phyloP scores from a whole-genome alignment of 2,113 vertebrate genomes.

The Oncorhynchus mykiss region DNA sequence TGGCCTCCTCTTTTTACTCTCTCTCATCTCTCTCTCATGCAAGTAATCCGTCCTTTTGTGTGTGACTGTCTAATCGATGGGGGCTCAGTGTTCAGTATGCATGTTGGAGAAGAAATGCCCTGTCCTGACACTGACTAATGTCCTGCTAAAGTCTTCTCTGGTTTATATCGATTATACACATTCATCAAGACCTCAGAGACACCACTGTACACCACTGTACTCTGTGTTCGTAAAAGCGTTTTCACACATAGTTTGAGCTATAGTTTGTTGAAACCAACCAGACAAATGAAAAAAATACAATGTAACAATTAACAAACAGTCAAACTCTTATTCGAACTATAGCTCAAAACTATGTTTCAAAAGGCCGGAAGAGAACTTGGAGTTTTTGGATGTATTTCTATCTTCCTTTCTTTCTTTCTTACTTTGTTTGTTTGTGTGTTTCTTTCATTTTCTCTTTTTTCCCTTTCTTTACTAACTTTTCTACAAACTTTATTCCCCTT shows the following conservation, averaged over 20 bases:
- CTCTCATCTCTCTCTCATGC: conserved; percentile 11
- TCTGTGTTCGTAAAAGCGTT: conserved; percentile 20
- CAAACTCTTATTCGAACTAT: too few species aligned
- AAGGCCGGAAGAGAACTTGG: neutral
- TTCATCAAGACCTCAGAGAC: conserved; percentile 44
- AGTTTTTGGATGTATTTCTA: neutral
- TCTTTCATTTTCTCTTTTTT: neutral
- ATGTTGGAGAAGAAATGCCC: conserved; percentile 35
- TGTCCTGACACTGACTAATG: conserved; percentile 51
- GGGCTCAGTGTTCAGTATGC: conserved; percentile 31
- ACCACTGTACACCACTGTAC: conserved; percentile 24
- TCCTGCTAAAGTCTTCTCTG: conserved; percentile 35
- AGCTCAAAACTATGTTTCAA: neutral
- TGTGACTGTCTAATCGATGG: conserved; percentile 35
- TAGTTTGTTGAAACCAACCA: too few species aligned
- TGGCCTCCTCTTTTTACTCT: conserved; percentile 19
- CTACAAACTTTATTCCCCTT: neutral
- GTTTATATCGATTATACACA: conserved; percentile 27
- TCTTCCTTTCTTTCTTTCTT: neutral
- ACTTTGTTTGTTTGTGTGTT: neutral
- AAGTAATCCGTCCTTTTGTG: conserved; percentile 40
- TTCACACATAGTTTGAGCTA: too few species aligned
- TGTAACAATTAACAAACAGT: too few species aligned
- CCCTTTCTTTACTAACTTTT: neutral
- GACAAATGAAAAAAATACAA: too few species aligned